Evolutionary conservation across 2,113 vertebrate species (phyloP).

Genomic region (Furnarius figulus): DNA sequence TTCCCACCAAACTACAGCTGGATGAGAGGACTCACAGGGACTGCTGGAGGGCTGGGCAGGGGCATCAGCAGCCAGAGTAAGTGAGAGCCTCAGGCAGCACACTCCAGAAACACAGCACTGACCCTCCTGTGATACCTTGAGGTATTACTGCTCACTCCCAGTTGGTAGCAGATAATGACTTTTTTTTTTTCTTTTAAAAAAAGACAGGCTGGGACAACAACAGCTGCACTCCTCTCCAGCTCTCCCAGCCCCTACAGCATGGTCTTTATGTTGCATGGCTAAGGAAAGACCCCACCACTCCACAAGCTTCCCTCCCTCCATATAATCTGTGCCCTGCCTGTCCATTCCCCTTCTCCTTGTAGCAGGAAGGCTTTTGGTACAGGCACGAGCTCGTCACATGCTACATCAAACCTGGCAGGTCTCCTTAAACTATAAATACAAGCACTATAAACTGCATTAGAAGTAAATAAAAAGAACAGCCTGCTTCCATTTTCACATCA

Average conservation of each 20-base stretch:
- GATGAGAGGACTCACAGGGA: background rate
- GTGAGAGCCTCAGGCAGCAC: accelerated
- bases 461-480: background rate
- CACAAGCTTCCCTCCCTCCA: background rate
- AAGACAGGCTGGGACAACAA: background rate
- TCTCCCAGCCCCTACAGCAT: background rate
- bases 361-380: background rate
- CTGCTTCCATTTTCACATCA: background rate
- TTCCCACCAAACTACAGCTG: background rate
- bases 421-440: background rate
- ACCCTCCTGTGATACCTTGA: background rate
- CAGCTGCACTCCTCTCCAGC: background rate
- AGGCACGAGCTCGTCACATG: background rate
- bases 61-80: background rate
- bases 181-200: background rate
- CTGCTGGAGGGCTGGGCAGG: accelerated
- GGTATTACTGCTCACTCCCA: background rate
- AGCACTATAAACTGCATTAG: background rate
- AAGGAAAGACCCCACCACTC: background rate
- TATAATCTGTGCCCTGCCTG: background rate
- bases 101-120: background rate
- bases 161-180: background rate
- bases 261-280: accelerated
- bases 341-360: background rate
- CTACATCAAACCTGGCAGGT: background rate